Evolutionary conservation across 1,140 invertebrate genomes (phyloP).

Genomic region (Aradophagus sp.): DNA sequence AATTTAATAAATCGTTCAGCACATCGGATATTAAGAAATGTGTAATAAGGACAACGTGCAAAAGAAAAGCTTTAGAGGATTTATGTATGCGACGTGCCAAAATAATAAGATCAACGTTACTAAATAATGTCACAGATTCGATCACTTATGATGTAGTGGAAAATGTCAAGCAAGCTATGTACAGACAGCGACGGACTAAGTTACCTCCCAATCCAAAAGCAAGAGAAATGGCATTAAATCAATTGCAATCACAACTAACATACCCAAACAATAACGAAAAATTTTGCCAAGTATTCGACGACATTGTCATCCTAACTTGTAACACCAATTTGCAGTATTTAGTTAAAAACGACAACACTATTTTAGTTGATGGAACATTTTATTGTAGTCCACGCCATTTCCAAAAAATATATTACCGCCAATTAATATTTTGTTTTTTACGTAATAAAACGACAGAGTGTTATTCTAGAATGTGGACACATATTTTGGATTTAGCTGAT

Average conservation of each 20-base stretch:
- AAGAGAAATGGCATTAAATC: not conserved
- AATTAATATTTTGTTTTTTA: slow-evolving; percentile 15
- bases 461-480: slow-evolving; percentile 10
- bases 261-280: not conserved
- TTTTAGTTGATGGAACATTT: slow-evolving; percentile 11
- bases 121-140: too few relatives aligned
- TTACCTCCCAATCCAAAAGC: too few relatives aligned
- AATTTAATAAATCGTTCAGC: too few relatives aligned
- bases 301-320: slow-evolving; percentile 19
- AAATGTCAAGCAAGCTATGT: too few relatives aligned
- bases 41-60: too few relatives aligned
- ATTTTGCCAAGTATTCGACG: not conserved
- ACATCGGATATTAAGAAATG: too few relatives aligned
- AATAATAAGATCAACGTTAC: too few relatives aligned
- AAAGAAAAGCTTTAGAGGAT: too few relatives aligned
- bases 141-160: too few relatives aligned
- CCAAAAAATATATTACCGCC: slow-evolving; percentile 8
- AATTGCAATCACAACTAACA: not conserved
- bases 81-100: too few relatives aligned
- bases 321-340: slow-evolving; percentile 7
- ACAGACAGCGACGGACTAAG: too few relatives aligned
- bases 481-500: not conserved
- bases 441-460: not conserved
- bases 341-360: not conserved
- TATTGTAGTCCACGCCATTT: slow-evolving; percentile 5